Conservation (phyloP, 2,113 vertebrate species). For the Coracopsis vasa region DNA sequence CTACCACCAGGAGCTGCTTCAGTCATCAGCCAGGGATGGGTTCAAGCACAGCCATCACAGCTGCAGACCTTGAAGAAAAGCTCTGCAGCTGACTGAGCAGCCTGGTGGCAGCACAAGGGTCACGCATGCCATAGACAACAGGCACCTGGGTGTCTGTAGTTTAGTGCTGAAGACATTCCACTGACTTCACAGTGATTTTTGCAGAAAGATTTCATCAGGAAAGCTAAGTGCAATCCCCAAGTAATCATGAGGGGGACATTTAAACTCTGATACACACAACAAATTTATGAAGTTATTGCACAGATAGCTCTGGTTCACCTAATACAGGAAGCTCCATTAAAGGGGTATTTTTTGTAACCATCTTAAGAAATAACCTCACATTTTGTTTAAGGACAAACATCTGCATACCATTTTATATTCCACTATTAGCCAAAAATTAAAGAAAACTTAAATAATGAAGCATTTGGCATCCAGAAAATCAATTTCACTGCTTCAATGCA, state of each 20-base stretch:
- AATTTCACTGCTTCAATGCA: background rate
- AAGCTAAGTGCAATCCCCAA: background rate
- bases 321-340: background rate
- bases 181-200: background rate
- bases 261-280: accelerated
- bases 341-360: background rate
- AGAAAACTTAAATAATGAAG: background rate
- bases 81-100: conserved; percentile 56
- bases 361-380: background rate
- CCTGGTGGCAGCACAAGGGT: too few relatives aligned
- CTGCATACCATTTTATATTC: background rate
- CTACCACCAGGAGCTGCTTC: too few relatives aligned
- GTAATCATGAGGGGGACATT: too few relatives aligned
- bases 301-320: accelerated
- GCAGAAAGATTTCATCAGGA: background rate
- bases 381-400: background rate
- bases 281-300: accelerated
- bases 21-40: conserved; percentile 65
- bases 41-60: conserved; percentile 72
- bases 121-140: too few relatives aligned
- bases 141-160: too few relatives aligned
- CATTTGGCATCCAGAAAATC: background rate
- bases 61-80: conserved; percentile 76
- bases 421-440: background rate
- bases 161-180: accelerated